A percentile compares a stretch with the other conserved stretches of the same genome.
These are phyloP conservation scores for Mesitornis unicolor DNA, from an alignment of 2,113 vertebrate genomes.

Conservation along the genomic window DNA sequence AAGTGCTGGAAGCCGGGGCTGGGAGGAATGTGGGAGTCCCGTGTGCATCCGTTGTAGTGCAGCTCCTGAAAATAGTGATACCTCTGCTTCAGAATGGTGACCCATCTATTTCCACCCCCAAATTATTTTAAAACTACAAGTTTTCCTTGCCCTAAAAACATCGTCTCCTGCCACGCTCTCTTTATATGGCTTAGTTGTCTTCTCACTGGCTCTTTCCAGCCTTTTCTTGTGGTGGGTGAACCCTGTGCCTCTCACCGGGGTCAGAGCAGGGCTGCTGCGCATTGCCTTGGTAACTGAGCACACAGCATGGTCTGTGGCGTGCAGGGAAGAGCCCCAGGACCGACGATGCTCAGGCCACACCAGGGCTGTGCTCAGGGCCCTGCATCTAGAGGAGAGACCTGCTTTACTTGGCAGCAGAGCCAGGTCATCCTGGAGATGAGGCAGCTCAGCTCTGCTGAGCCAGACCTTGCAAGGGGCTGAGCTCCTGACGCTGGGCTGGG, in stretches of 20 bases:
- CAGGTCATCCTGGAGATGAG: not conserved
- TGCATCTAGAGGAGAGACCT: not conserved
- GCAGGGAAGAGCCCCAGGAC: not conserved
- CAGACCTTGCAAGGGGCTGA: not conserved
- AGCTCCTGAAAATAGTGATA: not conserved
- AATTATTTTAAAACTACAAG: not conserved
- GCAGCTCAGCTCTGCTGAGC: not conserved
- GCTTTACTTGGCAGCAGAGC: not conserved
- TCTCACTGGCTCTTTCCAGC: not conserved
- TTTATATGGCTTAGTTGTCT: not conserved
- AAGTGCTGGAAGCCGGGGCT: rapidly evolving
- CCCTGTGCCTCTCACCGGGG: rapidly evolving
- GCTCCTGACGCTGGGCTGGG: not conserved
- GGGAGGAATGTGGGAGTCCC: rapidly evolving
- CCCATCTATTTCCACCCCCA: not conserved
- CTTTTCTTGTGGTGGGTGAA: not conserved
- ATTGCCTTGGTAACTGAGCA: not conserved
- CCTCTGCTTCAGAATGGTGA: not conserved
- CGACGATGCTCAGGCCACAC: not conserved
- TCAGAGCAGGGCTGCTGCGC: not conserved
- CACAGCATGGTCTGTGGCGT: not conserved
- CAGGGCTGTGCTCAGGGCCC: not conserved
- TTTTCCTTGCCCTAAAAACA: not conserved
- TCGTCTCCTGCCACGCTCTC: rapidly evolving
- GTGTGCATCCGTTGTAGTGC: not conserved